These are phyloP conservation scores for Cololabis saira DNA, from an alignment of 2,113 vertebrate species.

Conservation along the genomic window DNA sequence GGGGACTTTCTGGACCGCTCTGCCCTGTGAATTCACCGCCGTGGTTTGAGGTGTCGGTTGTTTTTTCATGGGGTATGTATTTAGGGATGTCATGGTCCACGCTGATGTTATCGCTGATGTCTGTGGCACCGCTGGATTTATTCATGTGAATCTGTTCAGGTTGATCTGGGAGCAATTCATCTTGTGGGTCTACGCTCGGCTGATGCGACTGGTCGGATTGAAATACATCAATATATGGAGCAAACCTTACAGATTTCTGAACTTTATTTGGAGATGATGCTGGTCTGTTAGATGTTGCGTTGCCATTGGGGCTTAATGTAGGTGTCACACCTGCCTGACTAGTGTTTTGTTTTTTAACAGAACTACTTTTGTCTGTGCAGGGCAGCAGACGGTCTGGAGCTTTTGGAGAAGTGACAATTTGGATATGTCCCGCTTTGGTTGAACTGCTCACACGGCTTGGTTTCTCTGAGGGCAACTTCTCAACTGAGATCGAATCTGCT, in stretches of 20 bases:
- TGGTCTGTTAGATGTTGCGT: not conserved
- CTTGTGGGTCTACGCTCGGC: constrained; percentile 1
- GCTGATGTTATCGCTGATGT: constrained; percentile 11
- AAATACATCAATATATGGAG: constrained; percentile 31
- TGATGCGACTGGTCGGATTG: constrained; percentile 13
- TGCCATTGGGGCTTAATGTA: constrained; percentile 8
- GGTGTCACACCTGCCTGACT: constrained; percentile 4
- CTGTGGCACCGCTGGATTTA: not conserved
- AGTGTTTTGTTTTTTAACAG: constrained; percentile 11
- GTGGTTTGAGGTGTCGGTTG: not conserved
- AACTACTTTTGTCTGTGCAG: not conserved
- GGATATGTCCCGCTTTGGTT: constrained; percentile 29
- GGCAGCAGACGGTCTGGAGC: not conserved
- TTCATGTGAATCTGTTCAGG: constrained; percentile 8
- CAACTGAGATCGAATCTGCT: not conserved
- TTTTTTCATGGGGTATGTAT: constrained; percentile 2
- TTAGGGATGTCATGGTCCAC: constrained; percentile 24
- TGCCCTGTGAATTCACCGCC: not conserved
- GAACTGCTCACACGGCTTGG: constrained; percentile 19
- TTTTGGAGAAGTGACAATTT: constrained; percentile 10
- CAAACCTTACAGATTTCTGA: constrained; percentile 74
- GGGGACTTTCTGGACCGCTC: constrained; percentile 18
- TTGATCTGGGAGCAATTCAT: constrained; percentile 1
- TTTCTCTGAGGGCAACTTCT: constrained; percentile 23
- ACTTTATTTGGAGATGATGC: constrained; percentile 34